phyloP scores from a whole-genome alignment of 2,888 invertebrate species.

The Dysmachus trigonus region DNA sequence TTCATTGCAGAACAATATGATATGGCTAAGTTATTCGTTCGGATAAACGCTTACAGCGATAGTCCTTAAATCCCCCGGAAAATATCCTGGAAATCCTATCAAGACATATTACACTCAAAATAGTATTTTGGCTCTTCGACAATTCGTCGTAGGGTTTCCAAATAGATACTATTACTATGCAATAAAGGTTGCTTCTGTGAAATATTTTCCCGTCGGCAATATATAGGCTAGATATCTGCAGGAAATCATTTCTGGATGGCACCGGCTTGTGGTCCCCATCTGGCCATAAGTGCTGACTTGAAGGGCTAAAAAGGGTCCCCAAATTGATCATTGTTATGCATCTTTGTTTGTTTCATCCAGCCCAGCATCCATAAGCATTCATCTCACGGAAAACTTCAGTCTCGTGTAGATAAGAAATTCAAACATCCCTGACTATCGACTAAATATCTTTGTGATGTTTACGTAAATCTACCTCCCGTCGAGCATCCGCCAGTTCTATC shows the following conservation, averaged over 20 bases:
- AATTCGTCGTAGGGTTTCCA: neutral
- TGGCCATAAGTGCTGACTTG: neutral
- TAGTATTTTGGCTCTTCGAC: neutral
- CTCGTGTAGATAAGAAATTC: neutral
- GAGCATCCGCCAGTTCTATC: neutral
- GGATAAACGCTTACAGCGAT: neutral
- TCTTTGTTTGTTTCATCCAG: neutral
- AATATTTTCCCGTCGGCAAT: neutral
- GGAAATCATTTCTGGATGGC: neutral
- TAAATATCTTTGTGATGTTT: neutral
- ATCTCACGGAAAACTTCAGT: neutral
- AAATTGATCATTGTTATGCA: neutral
- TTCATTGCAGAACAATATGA: neutral
- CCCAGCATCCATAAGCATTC: neutral
- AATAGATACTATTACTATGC: neutral
- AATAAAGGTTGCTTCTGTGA: neutral
- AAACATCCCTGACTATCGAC: neutral
- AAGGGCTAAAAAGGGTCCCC: neutral
- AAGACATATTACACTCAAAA: neutral
- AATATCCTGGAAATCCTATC: neutral
- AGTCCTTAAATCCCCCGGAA: neutral
- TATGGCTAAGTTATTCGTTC: neutral
- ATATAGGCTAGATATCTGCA: neutral
- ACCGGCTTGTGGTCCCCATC: neutral
- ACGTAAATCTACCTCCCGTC: neutral